Percentiles rank a stretch among this genome's conserved stretches.
Conservation (phyloP, 2,113 vertebrate genomes). For the Archilochus colubris region DNA sequence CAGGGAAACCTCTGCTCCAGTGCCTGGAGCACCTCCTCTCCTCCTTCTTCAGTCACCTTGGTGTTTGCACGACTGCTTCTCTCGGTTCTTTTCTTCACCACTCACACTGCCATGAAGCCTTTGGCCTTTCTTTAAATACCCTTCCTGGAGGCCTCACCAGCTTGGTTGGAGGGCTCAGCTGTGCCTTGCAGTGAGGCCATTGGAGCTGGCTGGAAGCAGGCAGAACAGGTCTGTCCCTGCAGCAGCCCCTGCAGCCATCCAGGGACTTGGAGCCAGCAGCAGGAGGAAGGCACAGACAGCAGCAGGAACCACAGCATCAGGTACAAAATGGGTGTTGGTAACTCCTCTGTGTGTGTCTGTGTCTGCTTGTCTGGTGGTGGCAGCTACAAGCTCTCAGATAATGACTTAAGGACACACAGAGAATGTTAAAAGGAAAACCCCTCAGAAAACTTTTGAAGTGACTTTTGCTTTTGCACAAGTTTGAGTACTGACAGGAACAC, state of each 20-base stretch:
- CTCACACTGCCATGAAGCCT: not conserved
- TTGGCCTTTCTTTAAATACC: not conserved
- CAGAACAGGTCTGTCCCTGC: not conserved
- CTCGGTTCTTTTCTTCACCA: not conserved
- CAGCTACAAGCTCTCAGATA: not conserved
- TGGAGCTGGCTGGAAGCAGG: fast-evolving
- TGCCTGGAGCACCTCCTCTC: not conserved
- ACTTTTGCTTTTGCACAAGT: fast-evolving
- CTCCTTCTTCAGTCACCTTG: not conserved
- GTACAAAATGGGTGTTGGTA: not conserved
- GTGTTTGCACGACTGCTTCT: not conserved
- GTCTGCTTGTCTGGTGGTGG: not conserved
- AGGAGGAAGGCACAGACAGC: fast-evolving
- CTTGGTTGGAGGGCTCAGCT: not conserved
- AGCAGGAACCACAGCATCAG: not conserved
- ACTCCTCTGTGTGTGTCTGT: fast-evolving
- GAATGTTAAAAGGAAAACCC: not conserved
- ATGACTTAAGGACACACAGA: not conserved
- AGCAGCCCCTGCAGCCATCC: not conserved
- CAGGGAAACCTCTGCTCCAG: too few relatives aligned
- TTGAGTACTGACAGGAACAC: not conserved
- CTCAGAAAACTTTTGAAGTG: not conserved
- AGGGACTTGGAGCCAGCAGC: fast-evolving
- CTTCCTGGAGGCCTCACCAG: not conserved
- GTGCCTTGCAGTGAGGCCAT: not conserved